These are phyloP conservation scores for Danaus chrysippus DNA, from an alignment of 2,888 invertebrate species.

Conservation along the genomic window DNA sequence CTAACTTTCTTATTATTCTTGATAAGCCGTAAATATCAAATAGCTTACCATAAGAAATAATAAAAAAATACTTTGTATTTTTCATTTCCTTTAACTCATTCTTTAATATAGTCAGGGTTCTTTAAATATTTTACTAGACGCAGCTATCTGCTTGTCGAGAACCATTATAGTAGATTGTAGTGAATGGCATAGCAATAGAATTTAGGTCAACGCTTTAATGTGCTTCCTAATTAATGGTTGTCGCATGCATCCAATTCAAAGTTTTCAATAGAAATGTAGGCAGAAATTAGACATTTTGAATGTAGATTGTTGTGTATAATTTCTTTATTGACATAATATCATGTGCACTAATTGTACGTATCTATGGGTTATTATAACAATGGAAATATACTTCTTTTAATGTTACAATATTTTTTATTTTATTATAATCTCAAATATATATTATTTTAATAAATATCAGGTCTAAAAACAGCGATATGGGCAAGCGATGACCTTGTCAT, in stretches of 20 bases:
- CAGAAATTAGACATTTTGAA: conserved; percentile 15
- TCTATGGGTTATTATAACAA: not conserved
- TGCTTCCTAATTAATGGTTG: conserved; percentile 49
- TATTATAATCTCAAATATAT: too few relatives aligned
- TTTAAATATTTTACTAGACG: conserved; percentile 14
- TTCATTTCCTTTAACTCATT: too few relatives aligned
- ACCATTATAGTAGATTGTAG: conserved; percentile 8
- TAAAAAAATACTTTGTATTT: too few relatives aligned
- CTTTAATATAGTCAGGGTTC: not conserved
- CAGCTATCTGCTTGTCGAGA: conserved; percentile 10
- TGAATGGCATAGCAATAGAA: conserved; percentile 16
- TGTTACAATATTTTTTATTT: too few relatives aligned
- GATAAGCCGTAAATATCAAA: too few relatives aligned
- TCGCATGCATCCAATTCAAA: conserved; percentile 41
- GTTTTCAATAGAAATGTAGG: conserved; percentile 44
- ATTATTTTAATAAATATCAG: too few relatives aligned
- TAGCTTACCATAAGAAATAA: too few relatives aligned
- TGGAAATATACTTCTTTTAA: too few relatives aligned
- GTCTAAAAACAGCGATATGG: too few relatives aligned
- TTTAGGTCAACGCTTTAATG: conserved; percentile 37
- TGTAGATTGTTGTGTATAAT: not conserved
- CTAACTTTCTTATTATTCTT: not conserved
- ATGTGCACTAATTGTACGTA: not conserved
- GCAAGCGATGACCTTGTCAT: too few relatives aligned
- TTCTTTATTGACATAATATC: not conserved